Evolutionary conservation across 2,888 invertebrate species (phyloP).

Genomic region (Megamerina dolium): DNA sequence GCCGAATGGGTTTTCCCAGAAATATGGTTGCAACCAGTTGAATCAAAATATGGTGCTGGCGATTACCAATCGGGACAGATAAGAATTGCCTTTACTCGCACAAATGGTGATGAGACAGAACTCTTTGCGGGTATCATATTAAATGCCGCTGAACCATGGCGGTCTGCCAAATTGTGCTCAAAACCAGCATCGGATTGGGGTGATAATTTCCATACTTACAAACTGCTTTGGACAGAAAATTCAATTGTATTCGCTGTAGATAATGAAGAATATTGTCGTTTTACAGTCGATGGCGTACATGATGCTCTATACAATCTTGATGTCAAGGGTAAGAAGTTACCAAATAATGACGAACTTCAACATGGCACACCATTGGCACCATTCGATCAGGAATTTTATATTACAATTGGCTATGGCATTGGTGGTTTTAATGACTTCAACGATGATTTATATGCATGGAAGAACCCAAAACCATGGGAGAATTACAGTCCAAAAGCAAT

Average conservation of each 20-base stretch:
- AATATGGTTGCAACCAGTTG: slow-evolving; percentile 60
- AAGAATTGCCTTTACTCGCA: slow-evolving; percentile 60
- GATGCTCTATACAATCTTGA: slow-evolving; percentile 32
- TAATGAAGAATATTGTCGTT: slow-evolving; percentile 52
- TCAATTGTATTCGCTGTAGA: slow-evolving; percentile 50
- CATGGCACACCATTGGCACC: slow-evolving; percentile 57
- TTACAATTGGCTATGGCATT: slow-evolving; percentile 70
- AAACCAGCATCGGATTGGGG: slow-evolving; percentile 35
- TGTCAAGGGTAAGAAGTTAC: slow-evolving; percentile 25
- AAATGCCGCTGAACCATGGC: slow-evolving; percentile 31
- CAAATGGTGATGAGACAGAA: slow-evolving; percentile 35
- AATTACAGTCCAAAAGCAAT: slow-evolving; percentile 62
- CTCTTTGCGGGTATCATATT: slow-evolving; percentile 36
- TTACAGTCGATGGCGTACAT: slow-evolving; percentile 25
- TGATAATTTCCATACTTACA: slow-evolving; percentile 63
- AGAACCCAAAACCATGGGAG: slow-evolving; percentile 63
- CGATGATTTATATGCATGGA: slow-evolving; percentile 49
- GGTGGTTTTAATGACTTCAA: slow-evolving; percentile 69
- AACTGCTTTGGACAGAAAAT: slow-evolving; percentile 57
- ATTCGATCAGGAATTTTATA: slow-evolving; percentile 69
- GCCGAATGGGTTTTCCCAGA: slow-evolving; percentile 74
- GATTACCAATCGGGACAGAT: slow-evolving; percentile 62
- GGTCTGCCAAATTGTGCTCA: slow-evolving; percentile 34
- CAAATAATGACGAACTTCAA: slow-evolving; percentile 42
- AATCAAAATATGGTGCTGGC: slow-evolving; percentile 55